Percentiles rank a stretch among this genome's conserved stretches.
Conservation (phyloP, 2,797 vertebrate genomes). For the Acropternis orthonyx region DNA sequence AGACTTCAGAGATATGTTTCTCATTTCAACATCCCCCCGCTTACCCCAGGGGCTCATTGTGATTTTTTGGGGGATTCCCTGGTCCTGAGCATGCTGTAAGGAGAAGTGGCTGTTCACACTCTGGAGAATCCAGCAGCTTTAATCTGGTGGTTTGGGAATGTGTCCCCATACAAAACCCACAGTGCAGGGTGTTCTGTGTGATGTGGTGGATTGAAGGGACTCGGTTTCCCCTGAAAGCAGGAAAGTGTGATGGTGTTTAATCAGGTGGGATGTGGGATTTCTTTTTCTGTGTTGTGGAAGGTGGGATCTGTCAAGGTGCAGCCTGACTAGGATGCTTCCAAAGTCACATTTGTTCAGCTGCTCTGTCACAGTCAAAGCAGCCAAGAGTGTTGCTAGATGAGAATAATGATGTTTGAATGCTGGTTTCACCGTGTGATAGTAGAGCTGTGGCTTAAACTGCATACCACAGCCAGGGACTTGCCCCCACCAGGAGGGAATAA, state of each 20-base stretch:
- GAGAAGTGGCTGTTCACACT: accelerated
- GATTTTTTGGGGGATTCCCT: not conserved
- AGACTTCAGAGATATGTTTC: not conserved
- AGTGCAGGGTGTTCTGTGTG: accelerated
- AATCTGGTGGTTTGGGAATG: not conserved
- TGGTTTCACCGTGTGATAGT: not conserved
- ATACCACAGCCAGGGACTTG: not conserved
- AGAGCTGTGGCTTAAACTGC: not conserved
- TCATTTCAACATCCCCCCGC: not conserved
- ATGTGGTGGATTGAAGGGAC: not conserved
- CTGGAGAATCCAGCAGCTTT: not conserved
- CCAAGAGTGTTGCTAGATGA: not conserved
- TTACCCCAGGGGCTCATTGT: not conserved
- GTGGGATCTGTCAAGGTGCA: not conserved
- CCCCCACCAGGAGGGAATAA: not conserved
- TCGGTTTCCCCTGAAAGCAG: not conserved
- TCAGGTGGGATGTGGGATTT: not conserved
- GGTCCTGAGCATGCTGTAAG: accelerated
- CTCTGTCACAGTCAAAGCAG: not conserved
- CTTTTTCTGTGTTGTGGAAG: accelerated
- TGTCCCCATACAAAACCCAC: not conserved
- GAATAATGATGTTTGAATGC: not conserved
- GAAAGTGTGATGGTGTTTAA: not conserved
- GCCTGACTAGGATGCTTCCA: not conserved
- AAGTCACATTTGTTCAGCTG: not conserved